phyloP scores from a whole-genome alignment of 1,140 invertebrate genomes.

The Drosophila grimshawi region DNA sequence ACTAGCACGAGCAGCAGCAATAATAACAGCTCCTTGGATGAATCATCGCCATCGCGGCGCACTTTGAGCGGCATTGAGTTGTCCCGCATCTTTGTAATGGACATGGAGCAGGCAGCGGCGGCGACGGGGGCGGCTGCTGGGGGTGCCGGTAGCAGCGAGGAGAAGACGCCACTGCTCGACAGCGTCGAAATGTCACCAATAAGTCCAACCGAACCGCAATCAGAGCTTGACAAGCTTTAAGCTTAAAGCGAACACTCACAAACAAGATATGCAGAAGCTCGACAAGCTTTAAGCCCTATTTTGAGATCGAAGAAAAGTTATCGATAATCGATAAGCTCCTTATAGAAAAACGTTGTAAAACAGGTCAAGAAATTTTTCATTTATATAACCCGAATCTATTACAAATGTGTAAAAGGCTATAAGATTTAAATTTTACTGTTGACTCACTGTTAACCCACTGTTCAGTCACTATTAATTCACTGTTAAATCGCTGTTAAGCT shows the following conservation, averaged over 20 bases:
- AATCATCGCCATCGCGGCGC: conserved; percentile 74
- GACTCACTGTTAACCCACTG: no score
- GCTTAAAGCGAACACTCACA: conserved; percentile 7
- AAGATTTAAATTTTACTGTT: no score
- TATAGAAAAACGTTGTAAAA: no score
- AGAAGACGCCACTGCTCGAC: conserved; percentile 82
- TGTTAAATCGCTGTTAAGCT: no score
- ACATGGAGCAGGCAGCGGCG: conserved; percentile 70
- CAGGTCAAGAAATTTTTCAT: no score
- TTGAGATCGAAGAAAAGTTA: no score
- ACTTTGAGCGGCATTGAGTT: conserved; percentile 74
- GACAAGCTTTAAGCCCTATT: no score
- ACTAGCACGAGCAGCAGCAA: conserved; percentile 44
- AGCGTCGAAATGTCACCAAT: conserved; percentile 84
- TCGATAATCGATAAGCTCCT: no score
- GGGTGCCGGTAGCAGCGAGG: conserved; percentile 66
- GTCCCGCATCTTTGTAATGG: conserved; percentile 80
- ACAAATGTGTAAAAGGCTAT: no score
- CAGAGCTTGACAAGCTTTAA: conserved; percentile 72
- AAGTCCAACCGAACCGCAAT: conserved; percentile 80
- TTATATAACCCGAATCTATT: no score
- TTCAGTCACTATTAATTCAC: no score
- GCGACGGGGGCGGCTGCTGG: conserved; percentile 58
- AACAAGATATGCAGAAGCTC: background rate
- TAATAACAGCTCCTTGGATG: conserved; percentile 69